phyloP scores from a whole-genome alignment of 2,797 vertebrate genomes.

The Petrocephalus schoutedeni region DNA sequence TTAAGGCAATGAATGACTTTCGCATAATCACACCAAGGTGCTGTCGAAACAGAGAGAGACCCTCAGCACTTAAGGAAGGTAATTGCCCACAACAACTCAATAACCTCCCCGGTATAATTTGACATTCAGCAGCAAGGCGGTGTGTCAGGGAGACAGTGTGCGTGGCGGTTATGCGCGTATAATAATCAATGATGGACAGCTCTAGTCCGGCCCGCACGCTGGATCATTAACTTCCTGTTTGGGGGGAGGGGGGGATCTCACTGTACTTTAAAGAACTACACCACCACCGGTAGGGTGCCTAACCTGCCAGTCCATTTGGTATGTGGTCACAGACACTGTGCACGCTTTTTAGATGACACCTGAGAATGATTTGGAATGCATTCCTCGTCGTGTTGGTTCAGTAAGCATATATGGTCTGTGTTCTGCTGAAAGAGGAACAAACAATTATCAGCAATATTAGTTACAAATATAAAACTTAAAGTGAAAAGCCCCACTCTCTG shows the following conservation, averaged over 20 bases:
- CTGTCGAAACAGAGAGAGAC: background rate
- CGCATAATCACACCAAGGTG: background rate
- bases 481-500: background rate
- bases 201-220: background rate
- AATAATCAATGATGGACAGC: conserved; percentile 7
- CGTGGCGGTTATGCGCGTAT: background rate
- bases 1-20: conserved; percentile 3
- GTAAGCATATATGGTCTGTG: background rate
- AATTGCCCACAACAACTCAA: conserved; percentile 18
- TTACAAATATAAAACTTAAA: background rate
- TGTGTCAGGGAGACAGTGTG: background rate
- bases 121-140: background rate
- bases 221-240: conserved; percentile 14
- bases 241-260: background rate
- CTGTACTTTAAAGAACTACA: conserved; percentile 9
- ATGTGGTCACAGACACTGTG: background rate
- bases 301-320: background rate
- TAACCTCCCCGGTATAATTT: conserved; percentile 11
- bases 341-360: background rate
- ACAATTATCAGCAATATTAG: background rate
- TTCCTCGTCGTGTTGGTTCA: background rate
- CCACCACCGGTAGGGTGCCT: background rate
- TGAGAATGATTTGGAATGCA: background rate
- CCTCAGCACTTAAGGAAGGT: conserved; percentile 5
- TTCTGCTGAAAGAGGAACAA: background rate